phyloP scores from a whole-genome alignment of 2,888 invertebrate genomes.

The Himalopsyche japonica region DNA sequence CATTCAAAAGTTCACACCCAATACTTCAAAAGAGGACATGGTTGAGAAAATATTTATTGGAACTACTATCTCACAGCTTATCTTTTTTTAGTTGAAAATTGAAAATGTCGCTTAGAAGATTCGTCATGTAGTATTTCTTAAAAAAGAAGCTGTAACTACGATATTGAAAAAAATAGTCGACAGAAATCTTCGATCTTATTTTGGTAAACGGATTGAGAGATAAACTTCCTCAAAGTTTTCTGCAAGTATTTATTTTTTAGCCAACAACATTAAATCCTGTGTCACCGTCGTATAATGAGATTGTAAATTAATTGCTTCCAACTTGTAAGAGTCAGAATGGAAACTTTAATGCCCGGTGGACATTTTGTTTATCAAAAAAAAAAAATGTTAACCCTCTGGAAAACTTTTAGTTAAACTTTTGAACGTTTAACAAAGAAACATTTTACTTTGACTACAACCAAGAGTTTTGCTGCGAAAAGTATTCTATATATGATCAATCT shows the following conservation, averaged over 20 bases:
- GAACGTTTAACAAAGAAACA: not conserved
- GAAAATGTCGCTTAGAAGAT: no score
- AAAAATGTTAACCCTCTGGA: not conserved
- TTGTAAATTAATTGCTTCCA: not conserved
- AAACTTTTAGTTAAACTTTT: not conserved
- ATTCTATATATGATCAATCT: no score
- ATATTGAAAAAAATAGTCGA: no score
- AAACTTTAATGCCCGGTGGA: not conserved
- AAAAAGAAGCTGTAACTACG: no score
- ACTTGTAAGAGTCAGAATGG: not conserved
- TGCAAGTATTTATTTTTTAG: not conserved
- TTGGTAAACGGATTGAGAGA: not conserved
- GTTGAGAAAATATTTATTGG: no score
- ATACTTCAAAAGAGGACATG: no score
- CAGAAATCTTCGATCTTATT: not conserved
- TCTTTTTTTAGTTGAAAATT: no score
- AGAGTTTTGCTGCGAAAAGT: not conserved
- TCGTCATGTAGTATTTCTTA: no score
- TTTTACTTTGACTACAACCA: not conserved
- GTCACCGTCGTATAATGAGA: not conserved
- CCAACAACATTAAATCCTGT: not conserved
- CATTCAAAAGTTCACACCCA: no score
- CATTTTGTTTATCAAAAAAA: not conserved
- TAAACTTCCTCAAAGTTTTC: not conserved
- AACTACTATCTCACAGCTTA: no score